Percentiles rank a stretch among this genome's conserved stretches.
phyloP scores from a whole-genome alignment of 2,888 invertebrate genomes.

The Mythimna loreyi region DNA sequence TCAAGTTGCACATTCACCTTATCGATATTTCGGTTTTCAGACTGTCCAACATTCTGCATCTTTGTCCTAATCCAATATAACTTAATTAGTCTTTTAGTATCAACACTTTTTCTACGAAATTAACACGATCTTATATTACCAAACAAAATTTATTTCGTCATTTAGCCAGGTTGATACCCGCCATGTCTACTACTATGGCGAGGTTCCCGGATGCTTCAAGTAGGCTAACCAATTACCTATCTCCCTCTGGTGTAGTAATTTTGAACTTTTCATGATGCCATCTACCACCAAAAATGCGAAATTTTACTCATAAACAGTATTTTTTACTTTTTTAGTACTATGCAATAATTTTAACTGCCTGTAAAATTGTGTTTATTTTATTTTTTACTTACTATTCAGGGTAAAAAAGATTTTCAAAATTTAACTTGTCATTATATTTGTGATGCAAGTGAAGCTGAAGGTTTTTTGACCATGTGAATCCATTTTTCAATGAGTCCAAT shows the following conservation, averaged over 20 bases:
- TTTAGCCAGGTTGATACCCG: slow-evolving; percentile 93
- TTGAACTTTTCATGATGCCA: slow-evolving; percentile 83
- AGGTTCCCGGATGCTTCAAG: slow-evolving; percentile 92
- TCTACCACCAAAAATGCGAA: slow-evolving; percentile 80
- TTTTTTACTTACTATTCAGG: neutral
- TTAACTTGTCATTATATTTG: neutral
- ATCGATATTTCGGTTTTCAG: slow-evolving; percentile 96
- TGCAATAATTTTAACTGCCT: slow-evolving; percentile 29
- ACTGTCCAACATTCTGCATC: slow-evolving; percentile 98
- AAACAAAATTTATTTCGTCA: slow-evolving; percentile 92
- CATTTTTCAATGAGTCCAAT: fast-evolving
- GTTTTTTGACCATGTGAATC: fast-evolving
- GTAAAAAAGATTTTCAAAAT: neutral
- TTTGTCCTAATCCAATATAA: slow-evolving; percentile 93
- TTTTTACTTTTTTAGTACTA: slow-evolving; percentile 21
- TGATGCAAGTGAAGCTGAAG: neutral
- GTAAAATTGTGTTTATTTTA: neutral
- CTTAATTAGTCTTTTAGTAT: slow-evolving; percentile 90
- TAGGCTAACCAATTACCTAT: slow-evolving; percentile 90
- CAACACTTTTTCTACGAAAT: slow-evolving; percentile 89
- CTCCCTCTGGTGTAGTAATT: slow-evolving; percentile 85
- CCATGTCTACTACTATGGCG: slow-evolving; percentile 96
- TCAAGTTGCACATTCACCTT: slow-evolving; percentile 94
- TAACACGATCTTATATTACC: slow-evolving; percentile 90
- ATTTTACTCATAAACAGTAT: slow-evolving; percentile 62